Percentiles rank a stretch among this genome's conserved stretches.
Conservation (phyloP, 2,888 invertebrate species). For the Cremastobaeus sp. region DNA sequence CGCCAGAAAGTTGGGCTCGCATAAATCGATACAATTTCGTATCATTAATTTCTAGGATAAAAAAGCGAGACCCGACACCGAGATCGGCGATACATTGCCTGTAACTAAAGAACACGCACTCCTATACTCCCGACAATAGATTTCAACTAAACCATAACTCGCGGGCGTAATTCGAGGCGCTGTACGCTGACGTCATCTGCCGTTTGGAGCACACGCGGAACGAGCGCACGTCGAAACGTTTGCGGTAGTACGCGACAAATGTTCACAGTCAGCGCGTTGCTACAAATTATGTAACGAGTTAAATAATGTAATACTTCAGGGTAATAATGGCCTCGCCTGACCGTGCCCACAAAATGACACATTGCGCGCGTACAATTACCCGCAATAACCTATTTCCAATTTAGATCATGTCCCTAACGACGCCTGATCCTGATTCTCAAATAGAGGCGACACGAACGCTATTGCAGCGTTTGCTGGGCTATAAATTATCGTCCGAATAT, state of each 20-base stretch:
- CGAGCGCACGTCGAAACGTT: constrained; percentile 30
- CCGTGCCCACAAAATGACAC: constrained; percentile 53
- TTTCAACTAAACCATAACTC: too few relatives aligned
- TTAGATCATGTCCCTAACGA: constrained; percentile 32
- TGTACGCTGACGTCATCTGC: too few relatives aligned
- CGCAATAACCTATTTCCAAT: constrained; percentile 44
- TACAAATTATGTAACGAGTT: constrained; percentile 38
- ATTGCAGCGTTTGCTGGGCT: constrained; percentile 1
- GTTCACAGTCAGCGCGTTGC: constrained; percentile 13
- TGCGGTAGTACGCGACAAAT: constrained; percentile 27
- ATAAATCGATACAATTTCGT: too few relatives aligned
- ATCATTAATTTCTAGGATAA: too few relatives aligned
- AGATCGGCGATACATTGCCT: too few relatives aligned
- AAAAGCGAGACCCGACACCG: too few relatives aligned
- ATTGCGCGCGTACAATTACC: constrained; percentile 46
- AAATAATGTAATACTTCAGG: constrained; percentile 37
- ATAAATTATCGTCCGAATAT: constrained; percentile 15
- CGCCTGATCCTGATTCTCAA: constrained; percentile 26
- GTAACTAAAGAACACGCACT: too few relatives aligned
- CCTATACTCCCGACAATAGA: too few relatives aligned
- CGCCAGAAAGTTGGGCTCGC: too few relatives aligned
- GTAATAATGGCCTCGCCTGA: constrained; percentile 51
- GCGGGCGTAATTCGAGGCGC: too few relatives aligned
- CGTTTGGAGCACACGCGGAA: too few relatives aligned
- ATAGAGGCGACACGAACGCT: background rate